phyloP scores from a whole-genome alignment of 2,113 vertebrate genomes.

The Alethe diademata region DNA sequence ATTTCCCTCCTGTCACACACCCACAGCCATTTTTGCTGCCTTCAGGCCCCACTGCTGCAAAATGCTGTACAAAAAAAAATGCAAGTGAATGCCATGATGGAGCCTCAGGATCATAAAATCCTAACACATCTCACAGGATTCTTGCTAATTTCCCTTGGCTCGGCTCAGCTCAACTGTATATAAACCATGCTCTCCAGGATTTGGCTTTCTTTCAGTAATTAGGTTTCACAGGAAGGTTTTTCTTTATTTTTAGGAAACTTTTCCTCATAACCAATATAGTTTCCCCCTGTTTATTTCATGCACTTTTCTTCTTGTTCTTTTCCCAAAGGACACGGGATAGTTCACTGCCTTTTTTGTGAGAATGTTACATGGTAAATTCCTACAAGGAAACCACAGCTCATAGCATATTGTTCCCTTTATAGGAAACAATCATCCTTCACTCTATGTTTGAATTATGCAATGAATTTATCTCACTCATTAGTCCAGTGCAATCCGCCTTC shows the following conservation, averaged over 20 bases:
- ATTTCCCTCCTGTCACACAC: background rate
- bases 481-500: background rate
- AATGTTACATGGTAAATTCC: background rate
- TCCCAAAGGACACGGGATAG: background rate
- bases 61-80: background rate
- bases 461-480: background rate
- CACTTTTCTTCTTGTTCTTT: background rate
- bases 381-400: background rate
- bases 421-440: background rate
- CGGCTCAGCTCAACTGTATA: background rate
- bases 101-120: constrained; percentile 11
- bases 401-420: background rate
- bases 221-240: background rate
- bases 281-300: background rate
- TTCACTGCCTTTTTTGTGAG: background rate
- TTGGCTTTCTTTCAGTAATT: background rate
- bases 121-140: background rate
- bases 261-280: background rate
- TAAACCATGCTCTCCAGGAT: background rate
- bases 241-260: constrained; percentile 1
- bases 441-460: background rate
- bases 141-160: constrained; percentile 33
- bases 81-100: background rate
- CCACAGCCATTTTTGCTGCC: background rate
- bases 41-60: background rate